Base-by-base conservation (phyloP, 2,888 invertebrate genomes). In the Villa cingulata region DNA sequence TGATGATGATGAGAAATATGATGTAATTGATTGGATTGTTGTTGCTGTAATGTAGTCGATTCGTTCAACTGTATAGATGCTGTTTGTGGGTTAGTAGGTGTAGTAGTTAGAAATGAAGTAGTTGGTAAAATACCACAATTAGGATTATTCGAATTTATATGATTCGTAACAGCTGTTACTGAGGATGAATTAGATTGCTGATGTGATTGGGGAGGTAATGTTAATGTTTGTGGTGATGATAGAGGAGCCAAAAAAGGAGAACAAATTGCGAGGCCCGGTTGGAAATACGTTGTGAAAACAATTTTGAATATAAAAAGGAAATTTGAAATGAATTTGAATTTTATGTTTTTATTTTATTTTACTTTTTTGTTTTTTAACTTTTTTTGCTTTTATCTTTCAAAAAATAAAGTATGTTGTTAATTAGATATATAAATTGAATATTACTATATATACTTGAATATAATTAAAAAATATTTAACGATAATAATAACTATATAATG, bases 271-370 rank as follows among this genome's bases (percentile, higher is more conserved):
- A 59, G 57, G 57, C 58, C 56, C 55, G 57, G 55, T 57, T 57
- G 57, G 56, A 58, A 58, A 58, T 59, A 59, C 59, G 59, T 59
- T 56, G 57, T 59, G 58, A 53, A 51, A 49, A 55, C 50, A 53
- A 55, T 56, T 54, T 47, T 55, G 51, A 49, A 49, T 48, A 50
- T 52, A 45, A 39, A 45, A 43, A 43, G n/a, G n/a, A 42, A 38
- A 47, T n/a, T n/a, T n/a, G n/a, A n/a, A n/a, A n/a, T n/a, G n/a
- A n/a, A n/a, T n/a, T n/a, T n/a, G 14, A n/a, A 15, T 37, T n/a
- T n/a, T n/a, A n/a, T n/a, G n/a, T n/a, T n/a, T n/a, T n/a, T n/a
- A n/a, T n/a, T n/a, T n/a, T n/a, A n/a, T n/a, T n/a, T n/a, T n/a
- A n/a, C n/a, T n/a, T n/a, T n/a, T n/a, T n/a, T n/a, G n/a, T n/a